Conservation (phyloP, 92 coral and sea anemone species). For the Phenganax stokvisi region DNA sequence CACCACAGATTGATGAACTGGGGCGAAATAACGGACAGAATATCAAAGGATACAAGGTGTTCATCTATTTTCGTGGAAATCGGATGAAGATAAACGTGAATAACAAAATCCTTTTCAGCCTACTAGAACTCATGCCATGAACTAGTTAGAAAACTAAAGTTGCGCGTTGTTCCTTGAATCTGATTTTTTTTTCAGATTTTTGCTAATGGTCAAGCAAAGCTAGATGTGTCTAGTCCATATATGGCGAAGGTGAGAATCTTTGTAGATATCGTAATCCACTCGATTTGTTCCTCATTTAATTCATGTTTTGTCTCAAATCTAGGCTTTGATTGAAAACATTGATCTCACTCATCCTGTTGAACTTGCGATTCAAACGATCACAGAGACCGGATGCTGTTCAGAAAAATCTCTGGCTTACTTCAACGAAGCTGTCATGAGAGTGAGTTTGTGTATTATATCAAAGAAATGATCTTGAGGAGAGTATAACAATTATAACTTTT, state of each 20-base stretch:
- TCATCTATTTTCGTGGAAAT: neutral
- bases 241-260: slow-evolving; percentile 72
- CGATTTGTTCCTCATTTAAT: neutral
- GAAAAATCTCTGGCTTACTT: slow-evolving; percentile 60
- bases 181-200: slow-evolving; percentile 48
- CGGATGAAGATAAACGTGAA: neutral
- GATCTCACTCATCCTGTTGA: slow-evolving; percentile 74
- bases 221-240: slow-evolving; percentile 83
- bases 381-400: slow-evolving; percentile 68
- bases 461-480: neutral
- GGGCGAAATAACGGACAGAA: slow-evolving; percentile 74
- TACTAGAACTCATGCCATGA: neutral
- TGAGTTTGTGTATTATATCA: slow-evolving; percentile 15
- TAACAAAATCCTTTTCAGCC: neutral
- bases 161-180: no score
- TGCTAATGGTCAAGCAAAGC: slow-evolving; percentile 60
- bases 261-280: no score
- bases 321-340: slow-evolving; percentile 89
- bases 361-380: slow-evolving; percentile 75
- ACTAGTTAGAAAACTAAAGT: neutral
- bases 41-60: slow-evolving; percentile 84
- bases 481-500: neutral
- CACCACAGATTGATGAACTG: slow-evolving; percentile 96
- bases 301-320: neutral
- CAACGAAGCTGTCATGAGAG: slow-evolving; percentile 60